Conservation (phyloP, 1,140 invertebrate species). For the Kradibia gibbosae region DNA sequence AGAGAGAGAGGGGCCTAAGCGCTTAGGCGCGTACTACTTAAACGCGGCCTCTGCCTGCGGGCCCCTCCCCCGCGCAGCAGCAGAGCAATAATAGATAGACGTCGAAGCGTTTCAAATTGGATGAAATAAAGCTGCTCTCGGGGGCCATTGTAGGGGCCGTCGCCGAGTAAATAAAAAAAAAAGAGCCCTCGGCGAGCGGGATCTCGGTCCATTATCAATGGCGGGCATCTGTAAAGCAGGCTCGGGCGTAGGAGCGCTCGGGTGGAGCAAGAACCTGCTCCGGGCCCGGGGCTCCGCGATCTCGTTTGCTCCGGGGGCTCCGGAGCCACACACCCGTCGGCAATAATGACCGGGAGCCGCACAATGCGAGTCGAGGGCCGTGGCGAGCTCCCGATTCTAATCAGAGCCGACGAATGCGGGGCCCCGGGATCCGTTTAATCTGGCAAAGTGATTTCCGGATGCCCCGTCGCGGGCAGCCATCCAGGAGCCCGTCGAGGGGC, state of each 20-base stretch:
- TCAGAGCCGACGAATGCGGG: neutral
- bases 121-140: neutral
- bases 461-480: neutral
- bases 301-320: too few relatives aligned
- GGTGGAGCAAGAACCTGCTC: neutral
- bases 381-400: constrained; percentile 20
- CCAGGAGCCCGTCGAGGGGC: too few relatives aligned
- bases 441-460: constrained; percentile 43
- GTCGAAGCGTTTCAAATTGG: neutral
- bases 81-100: too few relatives aligned
- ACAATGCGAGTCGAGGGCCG: constrained; percentile 19
- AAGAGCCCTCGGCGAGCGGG: neutral
- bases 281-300: neutral
- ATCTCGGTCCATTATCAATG: neutral
- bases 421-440: constrained; percentile 36
- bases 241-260: neutral
- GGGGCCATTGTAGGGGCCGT: too few relatives aligned
- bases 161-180: neutral
- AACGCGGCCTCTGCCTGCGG: too few relatives aligned
- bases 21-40: too few relatives aligned
- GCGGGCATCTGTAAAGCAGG: neutral
- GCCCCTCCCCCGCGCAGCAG: too few relatives aligned
- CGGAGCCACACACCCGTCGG: neutral
- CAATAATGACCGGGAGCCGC: neutral
- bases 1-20: too few relatives aligned